Percentiles rank a stretch among this genome's conserved stretches.
These are phyloP conservation scores for Meiosimyza platycephala DNA, from an alignment of 2,888 invertebrate species.

Conservation along the genomic window DNA sequence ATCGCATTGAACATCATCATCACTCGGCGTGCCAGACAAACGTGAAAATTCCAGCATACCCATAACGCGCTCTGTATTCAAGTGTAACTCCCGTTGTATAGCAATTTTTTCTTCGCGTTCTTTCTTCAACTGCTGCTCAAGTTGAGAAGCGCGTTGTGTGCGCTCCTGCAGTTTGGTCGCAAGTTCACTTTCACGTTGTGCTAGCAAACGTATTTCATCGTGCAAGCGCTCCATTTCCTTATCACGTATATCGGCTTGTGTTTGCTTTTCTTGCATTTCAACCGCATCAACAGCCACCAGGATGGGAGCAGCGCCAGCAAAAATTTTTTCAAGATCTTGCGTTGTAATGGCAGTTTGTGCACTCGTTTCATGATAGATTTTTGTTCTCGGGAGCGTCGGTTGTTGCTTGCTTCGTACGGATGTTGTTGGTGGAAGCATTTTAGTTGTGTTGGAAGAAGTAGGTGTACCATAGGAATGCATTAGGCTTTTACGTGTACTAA, in stretches of 20 bases:
- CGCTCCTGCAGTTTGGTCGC: constrained; percentile 68
- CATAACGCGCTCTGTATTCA: constrained; percentile 79
- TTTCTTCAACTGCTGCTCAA: constrained; percentile 74
- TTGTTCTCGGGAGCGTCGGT: constrained; percentile 69
- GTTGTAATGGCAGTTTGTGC: constrained; percentile 82
- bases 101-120: constrained; percentile 80
- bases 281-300: constrained; percentile 64
- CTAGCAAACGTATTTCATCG: constrained; percentile 71
- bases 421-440: constrained; percentile 37
- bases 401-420: constrained; percentile 53
- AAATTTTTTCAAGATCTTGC: constrained; percentile 77
- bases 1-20: constrained; percentile 68
- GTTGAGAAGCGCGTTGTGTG: constrained; percentile 68
- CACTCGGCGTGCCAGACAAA: constrained; percentile 64
- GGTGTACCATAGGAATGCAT: constrained; percentile 39
- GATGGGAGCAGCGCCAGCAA: constrained; percentile 71
- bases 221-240: constrained; percentile 73
- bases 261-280: constrained; percentile 71
- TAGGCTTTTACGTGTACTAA: constrained; percentile 56
- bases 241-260: constrained; percentile 76
- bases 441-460: constrained; percentile 44
- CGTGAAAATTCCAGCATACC: constrained; percentile 70
- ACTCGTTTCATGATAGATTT: constrained; percentile 84
- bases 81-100: constrained; percentile 78
- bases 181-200: constrained; percentile 74